Evolutionary conservation across 2,113 vertebrate genomes (phyloP), one percentile per base, ranked within the genome.

Genomic region (Progne subis): DNA sequence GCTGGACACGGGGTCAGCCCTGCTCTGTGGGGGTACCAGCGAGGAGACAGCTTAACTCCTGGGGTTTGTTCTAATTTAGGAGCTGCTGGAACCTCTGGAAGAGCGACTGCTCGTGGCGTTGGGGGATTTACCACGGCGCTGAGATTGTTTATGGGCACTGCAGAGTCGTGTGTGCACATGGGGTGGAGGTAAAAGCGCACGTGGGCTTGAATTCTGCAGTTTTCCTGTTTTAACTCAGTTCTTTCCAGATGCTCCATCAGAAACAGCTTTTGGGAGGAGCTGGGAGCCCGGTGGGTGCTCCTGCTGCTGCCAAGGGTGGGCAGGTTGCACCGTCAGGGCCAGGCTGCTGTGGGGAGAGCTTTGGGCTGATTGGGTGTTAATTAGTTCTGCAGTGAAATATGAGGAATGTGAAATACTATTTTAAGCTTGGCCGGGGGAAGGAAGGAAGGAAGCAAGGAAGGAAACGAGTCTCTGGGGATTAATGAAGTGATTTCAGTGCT

Each of bases 401-500:
- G 52, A 90, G 68, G 79, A 86, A 92, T 83, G 82, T 28, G 15
- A 65, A 91, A 74, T 74, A 11, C 87, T 96, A 93, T 95, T 97
- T 92, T 94, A 91, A 93, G 92, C 85, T 91, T 97, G 94, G 94
- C 90, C 14, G 10, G 78, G 84, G 70, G 57, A 56, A 91, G 90
- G 90, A 92, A 91, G 90, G 90, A 92, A 95, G 90, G 57, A 50
- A 77, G 57, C 47, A 32, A 39, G 59, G 37, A 28, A 79, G 60
- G 49, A 44, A 88, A 92, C 0, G 68, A 82, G 92, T 85, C 95
- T 71, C 82, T 77, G 84, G 92, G 92, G 96, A 71, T 70, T 31
- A 70, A 83, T 88, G 79, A 93, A 96, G 34, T 96, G 59, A 96
- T 94, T 96, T 96, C 93, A 95, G 52, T 74, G 78, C 41, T 88